These are phyloP conservation scores for Barbus barbus DNA, from an alignment of 2,113 vertebrate species.

Conservation along the genomic window DNA sequence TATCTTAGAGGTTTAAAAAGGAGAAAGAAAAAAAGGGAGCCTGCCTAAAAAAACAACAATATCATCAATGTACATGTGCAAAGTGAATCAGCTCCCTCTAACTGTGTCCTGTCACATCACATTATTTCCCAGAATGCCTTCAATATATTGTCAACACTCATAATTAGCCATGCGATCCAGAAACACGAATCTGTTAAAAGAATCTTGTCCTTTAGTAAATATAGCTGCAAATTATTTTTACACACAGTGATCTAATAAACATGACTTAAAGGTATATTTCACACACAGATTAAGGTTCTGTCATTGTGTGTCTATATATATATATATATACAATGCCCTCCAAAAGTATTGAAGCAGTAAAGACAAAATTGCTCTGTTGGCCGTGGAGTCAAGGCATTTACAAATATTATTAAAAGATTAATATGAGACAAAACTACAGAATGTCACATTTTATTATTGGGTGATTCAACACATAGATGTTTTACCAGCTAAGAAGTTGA, in stretches of 20 bases:
- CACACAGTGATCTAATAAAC: background rate
- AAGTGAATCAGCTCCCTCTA: conserved; percentile 2
- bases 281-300: background rate
- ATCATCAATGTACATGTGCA: background rate
- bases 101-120: conserved; percentile 16
- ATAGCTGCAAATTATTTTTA: background rate
- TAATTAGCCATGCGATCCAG: background rate
- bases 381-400: no score
- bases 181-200: background rate
- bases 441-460: no score
- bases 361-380: no score
- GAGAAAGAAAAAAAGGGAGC: background rate
- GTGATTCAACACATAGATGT: no score
- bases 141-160: background rate
- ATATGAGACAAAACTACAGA: no score
- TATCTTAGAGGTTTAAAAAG: background rate
- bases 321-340: no score
- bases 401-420: no score
- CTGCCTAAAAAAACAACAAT: background rate
- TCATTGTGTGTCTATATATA: background rate
- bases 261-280: no score
- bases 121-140: background rate
- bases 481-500: no score
- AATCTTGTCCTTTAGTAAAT: conserved; percentile 2
- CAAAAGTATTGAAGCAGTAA: no score